These are phyloP conservation scores for Drosophila monieri DNA, from an alignment of 2,888 invertebrate species.

Conservation along the genomic window DNA sequence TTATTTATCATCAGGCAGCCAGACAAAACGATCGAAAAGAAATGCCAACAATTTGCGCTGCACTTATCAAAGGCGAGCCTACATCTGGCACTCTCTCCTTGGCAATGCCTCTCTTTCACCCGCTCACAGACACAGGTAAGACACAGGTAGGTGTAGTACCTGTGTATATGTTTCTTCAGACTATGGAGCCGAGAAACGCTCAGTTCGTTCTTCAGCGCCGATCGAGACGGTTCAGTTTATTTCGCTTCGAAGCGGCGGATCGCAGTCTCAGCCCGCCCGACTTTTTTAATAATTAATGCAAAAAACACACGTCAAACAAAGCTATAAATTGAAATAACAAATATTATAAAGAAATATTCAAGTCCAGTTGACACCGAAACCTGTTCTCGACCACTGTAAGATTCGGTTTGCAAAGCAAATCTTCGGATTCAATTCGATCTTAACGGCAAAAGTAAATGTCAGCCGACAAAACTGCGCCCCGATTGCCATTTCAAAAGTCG, in stretches of 20 bases:
- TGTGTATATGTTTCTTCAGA: slow-evolving; percentile 37
- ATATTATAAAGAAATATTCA: slow-evolving; percentile 18
- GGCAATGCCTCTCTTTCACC: slow-evolving; percentile 9
- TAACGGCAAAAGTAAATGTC: slow-evolving; percentile 64
- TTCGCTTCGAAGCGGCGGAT: slow-evolving; percentile 14
- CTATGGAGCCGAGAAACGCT: slow-evolving; percentile 42
- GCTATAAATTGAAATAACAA: slow-evolving; percentile 52
- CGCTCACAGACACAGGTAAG: slow-evolving; percentile 11
- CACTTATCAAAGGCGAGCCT: slow-evolving; percentile 62
- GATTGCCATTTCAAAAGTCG: slow-evolving; percentile 61
- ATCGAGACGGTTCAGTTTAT: slow-evolving; percentile 55
- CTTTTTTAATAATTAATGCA: slow-evolving; percentile 54
- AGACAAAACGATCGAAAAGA: slow-evolving; percentile 69
- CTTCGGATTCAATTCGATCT: slow-evolving; percentile 32
- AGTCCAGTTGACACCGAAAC: slow-evolving; percentile 49
- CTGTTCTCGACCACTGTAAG: slow-evolving; percentile 52
- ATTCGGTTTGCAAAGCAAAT: slow-evolving; percentile 59
- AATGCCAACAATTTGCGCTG: slow-evolving; percentile 68
- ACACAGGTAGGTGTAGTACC: slow-evolving; percentile 17
- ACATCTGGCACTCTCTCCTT: slow-evolving; percentile 48
- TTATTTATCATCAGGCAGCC: slow-evolving; percentile 44
- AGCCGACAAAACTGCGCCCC: slow-evolving; percentile 48
- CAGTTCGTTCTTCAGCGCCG: slow-evolving; percentile 57
- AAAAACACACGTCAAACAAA: slow-evolving; percentile 43
- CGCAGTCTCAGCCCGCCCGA: slow-evolving; percentile 42